Evolutionary conservation across 2,113 vertebrate genomes (phyloP).

Genomic region (Dolichallabes microphthalmus): DNA sequence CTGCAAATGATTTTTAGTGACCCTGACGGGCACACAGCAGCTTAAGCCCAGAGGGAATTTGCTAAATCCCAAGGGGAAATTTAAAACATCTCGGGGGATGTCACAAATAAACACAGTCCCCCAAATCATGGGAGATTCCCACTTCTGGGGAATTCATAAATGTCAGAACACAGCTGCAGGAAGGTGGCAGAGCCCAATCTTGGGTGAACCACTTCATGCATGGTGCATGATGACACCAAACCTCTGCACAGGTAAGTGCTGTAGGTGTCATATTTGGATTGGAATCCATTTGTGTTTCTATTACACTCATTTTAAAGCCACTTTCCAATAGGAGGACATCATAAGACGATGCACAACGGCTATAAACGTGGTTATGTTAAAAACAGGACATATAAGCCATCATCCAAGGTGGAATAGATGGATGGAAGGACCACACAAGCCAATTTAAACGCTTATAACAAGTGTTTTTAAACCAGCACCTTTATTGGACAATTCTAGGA

Average conservation of each 20-base stretch:
- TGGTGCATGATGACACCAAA: neutral
- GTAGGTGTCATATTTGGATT: neutral
- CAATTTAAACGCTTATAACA: neutral
- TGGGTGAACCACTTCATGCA: neutral
- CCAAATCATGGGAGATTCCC: neutral
- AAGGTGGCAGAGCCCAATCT: neutral
- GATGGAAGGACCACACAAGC: neutral
- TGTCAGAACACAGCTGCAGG: neutral
- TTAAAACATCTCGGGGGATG: neutral
- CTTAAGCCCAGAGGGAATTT: neutral
- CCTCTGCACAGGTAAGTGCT: neutral
- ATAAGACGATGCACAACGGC: neutral
- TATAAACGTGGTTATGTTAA: neutral
- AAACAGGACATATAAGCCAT: neutral
- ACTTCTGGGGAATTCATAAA: neutral
- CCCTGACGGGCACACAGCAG: neutral
- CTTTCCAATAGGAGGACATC: neutral
- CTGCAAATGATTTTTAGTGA: neutral
- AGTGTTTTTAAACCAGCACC: neutral
- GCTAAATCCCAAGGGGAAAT: neutral
- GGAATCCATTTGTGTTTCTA: neutral
- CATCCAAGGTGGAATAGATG: neutral
- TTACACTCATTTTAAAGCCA: neutral
- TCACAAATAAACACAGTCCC: neutral
- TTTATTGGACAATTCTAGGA: conserved; percentile 47